A percentile compares a stretch with the other conserved stretches of the same genome.
These are phyloP conservation scores for Tringa solitaria DNA, from an alignment of 2,113 vertebrate species.

Conservation along the genomic window DNA sequence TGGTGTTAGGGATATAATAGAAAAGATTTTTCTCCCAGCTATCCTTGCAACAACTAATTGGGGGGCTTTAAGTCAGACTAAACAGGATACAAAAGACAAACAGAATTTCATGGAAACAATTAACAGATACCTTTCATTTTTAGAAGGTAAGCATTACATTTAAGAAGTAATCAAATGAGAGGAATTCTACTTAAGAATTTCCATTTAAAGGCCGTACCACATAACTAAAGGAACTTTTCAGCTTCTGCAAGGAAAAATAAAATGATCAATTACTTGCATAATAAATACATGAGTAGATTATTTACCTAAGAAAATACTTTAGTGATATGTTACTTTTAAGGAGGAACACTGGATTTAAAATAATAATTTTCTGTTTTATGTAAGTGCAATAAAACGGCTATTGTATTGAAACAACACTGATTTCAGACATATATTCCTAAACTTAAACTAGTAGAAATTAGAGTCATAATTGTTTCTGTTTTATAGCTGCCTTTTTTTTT, in stretches of 20 bases:
- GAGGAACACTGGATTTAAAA: neutral
- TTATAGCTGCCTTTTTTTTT: neutral
- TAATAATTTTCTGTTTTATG: neutral
- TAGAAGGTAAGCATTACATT: conserved; percentile 76
- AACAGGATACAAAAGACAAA: conserved; percentile 72
- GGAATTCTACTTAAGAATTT: neutral
- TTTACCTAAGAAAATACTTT: neutral
- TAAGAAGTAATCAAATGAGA: neutral
- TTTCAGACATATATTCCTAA: neutral
- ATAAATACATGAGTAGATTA: neutral
- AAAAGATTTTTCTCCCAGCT: conserved; percentile 74
- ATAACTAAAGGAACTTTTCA: neutral
- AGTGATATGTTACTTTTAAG: neutral
- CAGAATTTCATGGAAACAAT: conserved; percentile 74
- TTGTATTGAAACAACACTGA: neutral
- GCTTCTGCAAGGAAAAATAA: neutral
- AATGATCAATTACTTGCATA: neutral
- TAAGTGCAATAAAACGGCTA: neutral
- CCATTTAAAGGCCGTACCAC: neutral
- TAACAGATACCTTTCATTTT: conserved; percentile 72
- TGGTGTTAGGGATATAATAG: conserved; percentile 67
- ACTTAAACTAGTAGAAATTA: neutral
- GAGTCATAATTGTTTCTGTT: neutral
- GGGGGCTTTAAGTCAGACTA: conserved; percentile 77
- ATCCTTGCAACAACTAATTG: conserved; percentile 75